Percentiles rank a stretch among this genome's conserved stretches.
These are phyloP conservation scores for Apogon hyalosoma DNA, from an alignment of 2,797 vertebrate genomes.

Conservation along the genomic window DNA sequence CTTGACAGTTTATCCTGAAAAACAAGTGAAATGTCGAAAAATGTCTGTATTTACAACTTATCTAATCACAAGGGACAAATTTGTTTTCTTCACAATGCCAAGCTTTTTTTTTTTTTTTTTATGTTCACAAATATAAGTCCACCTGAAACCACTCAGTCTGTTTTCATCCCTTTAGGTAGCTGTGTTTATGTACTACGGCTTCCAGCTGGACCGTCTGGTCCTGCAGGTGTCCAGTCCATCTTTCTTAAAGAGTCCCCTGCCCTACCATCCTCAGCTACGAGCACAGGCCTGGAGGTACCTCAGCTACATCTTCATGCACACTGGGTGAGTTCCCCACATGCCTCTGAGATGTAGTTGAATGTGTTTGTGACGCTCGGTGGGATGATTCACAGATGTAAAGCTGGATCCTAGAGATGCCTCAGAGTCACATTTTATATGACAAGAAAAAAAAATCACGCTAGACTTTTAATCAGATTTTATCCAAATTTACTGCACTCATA, in stretches of 20 bases:
- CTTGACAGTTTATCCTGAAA: slow-evolving; percentile 1
- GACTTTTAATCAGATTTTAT: neutral
- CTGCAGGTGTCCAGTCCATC: slow-evolving; percentile 93
- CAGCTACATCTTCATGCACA: slow-evolving; percentile 97
- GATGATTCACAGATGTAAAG: too few species aligned
- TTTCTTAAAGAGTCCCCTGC: slow-evolving; percentile 91
- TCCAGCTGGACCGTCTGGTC: slow-evolving; percentile 91
- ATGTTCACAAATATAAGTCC: neutral
- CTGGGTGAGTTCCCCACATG: slow-evolving; percentile 87
- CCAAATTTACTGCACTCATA: neutral
- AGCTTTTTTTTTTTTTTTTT: slow-evolving; percentile 3
- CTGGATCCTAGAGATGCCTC: neutral
- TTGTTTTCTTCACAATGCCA: slow-evolving; percentile 2
- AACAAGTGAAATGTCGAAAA: neutral
- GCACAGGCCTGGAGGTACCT: slow-evolving; percentile 95
- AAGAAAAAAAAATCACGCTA: neutral
- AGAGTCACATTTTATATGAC: neutral
- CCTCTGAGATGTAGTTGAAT: neutral
- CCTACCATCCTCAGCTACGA: slow-evolving; percentile 94
- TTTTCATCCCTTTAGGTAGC: slow-evolving; percentile 82
- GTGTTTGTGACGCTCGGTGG: neutral
- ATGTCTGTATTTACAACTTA: neutral
- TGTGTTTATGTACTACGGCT: slow-evolving; percentile 95
- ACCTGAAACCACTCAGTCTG: neutral
- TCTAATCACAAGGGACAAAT: slow-evolving; percentile 2